Conservation (phyloP, 2,888 invertebrate species). For the Scaptomyza flava region DNA sequence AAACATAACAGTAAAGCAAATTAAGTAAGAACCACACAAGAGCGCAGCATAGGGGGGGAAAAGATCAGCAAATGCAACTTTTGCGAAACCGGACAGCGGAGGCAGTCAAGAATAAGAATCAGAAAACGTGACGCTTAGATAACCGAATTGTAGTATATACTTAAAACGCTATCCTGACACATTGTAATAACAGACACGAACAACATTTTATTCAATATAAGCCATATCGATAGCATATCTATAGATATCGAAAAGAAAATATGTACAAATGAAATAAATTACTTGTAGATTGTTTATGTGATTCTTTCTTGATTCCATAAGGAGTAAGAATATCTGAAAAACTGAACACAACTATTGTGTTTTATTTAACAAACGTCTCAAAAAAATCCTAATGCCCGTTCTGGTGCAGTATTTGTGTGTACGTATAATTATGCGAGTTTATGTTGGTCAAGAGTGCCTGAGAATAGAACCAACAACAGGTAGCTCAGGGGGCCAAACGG, state of each 20-base stretch:
- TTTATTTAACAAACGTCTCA: constrained; percentile 4
- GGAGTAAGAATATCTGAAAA: too few species aligned
- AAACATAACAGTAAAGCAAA: constrained; percentile 76
- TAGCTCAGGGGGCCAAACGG: constrained; percentile 34
- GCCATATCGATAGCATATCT: neutral
- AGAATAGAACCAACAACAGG: constrained; percentile 54
- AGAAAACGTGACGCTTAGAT: constrained; percentile 1
- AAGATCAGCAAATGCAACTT: constrained; percentile 52
- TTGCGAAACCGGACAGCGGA: constrained; percentile 58
- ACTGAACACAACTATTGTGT: too few species aligned
- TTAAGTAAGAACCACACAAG: constrained; percentile 69
- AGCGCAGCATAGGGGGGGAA: constrained; percentile 18
- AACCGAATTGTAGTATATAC: constrained; percentile 20
- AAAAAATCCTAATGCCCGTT: constrained; percentile 22
- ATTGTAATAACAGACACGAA: neutral
- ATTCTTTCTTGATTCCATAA: too few species aligned
- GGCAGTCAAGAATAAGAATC: constrained; percentile 26
- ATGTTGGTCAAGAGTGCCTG: constrained; percentile 72
- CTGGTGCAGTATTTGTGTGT: constrained; percentile 2
- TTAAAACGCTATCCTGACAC: neutral
- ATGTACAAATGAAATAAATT: too few species aligned
- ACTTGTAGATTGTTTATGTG: too few species aligned
- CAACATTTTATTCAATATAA: neutral
- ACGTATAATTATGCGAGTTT: constrained; percentile 50
- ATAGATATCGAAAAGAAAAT: neutral